Percentiles rank a stretch among this genome's conserved stretches.
phyloP scores from a whole-genome alignment of 92 coral and sea anemone genomes.

The Blastomussa wellsi region DNA sequence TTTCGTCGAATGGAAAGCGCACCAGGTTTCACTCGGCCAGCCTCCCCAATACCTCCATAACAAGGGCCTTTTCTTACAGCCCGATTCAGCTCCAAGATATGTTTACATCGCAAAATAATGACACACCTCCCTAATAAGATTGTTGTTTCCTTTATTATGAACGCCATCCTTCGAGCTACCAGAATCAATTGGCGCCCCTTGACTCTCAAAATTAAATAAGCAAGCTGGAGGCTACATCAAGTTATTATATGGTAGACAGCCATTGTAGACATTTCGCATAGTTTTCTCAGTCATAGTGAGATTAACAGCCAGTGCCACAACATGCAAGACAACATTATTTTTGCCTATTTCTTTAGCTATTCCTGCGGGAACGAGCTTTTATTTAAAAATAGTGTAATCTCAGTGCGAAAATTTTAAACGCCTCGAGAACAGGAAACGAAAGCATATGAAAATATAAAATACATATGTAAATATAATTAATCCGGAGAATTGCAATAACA shows the following conservation, averaged over 20 bases:
- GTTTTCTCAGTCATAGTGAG: background rate
- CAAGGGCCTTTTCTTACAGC: too few species aligned
- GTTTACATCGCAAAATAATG: background rate
- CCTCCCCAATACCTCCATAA: too few species aligned
- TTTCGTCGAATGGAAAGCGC: too few species aligned
- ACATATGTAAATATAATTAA: background rate
- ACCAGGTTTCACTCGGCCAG: too few species aligned
- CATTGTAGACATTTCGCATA: background rate
- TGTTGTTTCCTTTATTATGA: background rate
- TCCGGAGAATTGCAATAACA: background rate
- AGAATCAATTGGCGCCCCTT: background rate
- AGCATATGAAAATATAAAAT: background rate
- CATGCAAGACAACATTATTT: background rate
- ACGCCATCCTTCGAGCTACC: background rate
- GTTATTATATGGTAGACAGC: background rate
- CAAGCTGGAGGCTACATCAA: background rate
- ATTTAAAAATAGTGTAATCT: background rate
- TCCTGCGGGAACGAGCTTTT: background rate
- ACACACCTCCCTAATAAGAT: background rate
- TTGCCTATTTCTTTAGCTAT: background rate
- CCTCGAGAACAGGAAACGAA: background rate
- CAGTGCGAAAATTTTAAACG: too few species aligned
- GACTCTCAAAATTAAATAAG: background rate
- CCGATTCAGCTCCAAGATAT: background rate
- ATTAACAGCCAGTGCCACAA: background rate